Evolutionary conservation across 2,797 vertebrate genomes (phyloP), one percentile per base, ranked within the genome.

Genomic region (Peromyscus melanophrys): DNA sequence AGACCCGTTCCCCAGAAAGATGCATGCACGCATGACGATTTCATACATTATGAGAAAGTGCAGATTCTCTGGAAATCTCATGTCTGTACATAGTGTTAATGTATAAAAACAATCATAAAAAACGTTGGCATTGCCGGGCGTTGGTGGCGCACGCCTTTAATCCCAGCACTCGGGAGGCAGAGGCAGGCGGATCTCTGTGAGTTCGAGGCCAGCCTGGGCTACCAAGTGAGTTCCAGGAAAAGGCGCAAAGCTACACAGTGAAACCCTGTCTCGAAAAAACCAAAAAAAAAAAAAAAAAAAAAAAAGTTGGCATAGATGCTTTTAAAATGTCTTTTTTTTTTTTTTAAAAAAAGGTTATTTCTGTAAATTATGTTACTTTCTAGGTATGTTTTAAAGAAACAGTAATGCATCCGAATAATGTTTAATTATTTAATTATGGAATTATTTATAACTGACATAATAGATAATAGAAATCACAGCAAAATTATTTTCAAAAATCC

Each of bases 391-490:
- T 90, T 84, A 59, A 95, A 57, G 31, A 90, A 89, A 67, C 37
- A 77, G 49, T 19, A 86, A 78, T 77, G 40, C 52, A 77, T 12
- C 37, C 16, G 91, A 95, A 80, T 92, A 81, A 27, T 78, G 49
- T 81, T 86, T 57, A 69, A 19, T 96, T 96, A 49, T 78, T 91
- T 93, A 96, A 92, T 91, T 93, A 55, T 94, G n/a, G 29, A 95
- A 90, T 61, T 89, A 9, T 95, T 59, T 23, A 31, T 93, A 55
- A 52, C 52, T 85, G 17, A 93, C 91, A 92, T 80, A 69, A 86
- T 19, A 78, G 61, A 31, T 61, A 57, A 80, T 21, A 92, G 4
- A 63, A 71, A 88, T 94, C 34, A 65, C 9, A 84, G 76, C n/a
- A 88, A 91, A 59, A 57, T 96, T 65, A 78, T 65, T 91, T 97